phyloP scores from a whole-genome alignment of 2,888 invertebrate genomes.

The Mimas tiliae region DNA sequence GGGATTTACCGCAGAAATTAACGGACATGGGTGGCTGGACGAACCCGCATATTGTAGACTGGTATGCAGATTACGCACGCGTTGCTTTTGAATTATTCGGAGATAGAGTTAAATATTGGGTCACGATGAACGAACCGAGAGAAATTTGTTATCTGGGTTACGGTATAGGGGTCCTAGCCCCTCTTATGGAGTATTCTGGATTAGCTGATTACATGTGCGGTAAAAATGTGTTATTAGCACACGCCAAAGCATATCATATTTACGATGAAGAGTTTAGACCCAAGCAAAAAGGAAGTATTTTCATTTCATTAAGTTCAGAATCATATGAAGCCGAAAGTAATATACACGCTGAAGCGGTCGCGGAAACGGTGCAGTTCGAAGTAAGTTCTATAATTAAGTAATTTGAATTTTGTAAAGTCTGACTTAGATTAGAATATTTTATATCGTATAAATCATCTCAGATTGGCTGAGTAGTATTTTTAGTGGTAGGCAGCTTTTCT shows the following conservation, averaged over 20 bases:
- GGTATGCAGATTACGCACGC: slow-evolving; percentile 75
- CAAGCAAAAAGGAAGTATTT: slow-evolving; percentile 50
- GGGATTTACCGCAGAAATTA: slow-evolving; percentile 79
- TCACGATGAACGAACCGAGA: slow-evolving; percentile 84
- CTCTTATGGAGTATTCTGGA: slow-evolving; percentile 60
- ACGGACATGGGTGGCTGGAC: slow-evolving; percentile 82
- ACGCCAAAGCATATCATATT: slow-evolving; percentile 77
- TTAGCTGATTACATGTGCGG: slow-evolving; percentile 74
- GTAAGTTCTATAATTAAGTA: slow-evolving; percentile 45
- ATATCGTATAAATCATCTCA: no score
- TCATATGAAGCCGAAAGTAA: slow-evolving; percentile 73
- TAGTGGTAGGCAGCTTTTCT: no score
- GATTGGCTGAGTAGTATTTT: no score
- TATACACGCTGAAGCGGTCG: slow-evolving; percentile 74
- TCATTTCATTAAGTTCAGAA: slow-evolving; percentile 39
- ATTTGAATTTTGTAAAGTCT: background rate
- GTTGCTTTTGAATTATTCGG: slow-evolving; percentile 69
- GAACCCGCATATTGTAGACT: slow-evolving; percentile 68
- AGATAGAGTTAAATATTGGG: slow-evolving; percentile 79
- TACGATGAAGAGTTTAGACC: slow-evolving; percentile 75
- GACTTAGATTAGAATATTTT: no score
- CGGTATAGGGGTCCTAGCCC: slow-evolving; percentile 53
- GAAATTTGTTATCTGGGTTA: slow-evolving; percentile 69
- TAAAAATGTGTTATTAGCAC: slow-evolving; percentile 79
- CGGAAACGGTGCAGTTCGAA: slow-evolving; percentile 58